phyloP scores from a whole-genome alignment of 2,888 invertebrate genomes.

The Dinocampus coccinellae region DNA sequence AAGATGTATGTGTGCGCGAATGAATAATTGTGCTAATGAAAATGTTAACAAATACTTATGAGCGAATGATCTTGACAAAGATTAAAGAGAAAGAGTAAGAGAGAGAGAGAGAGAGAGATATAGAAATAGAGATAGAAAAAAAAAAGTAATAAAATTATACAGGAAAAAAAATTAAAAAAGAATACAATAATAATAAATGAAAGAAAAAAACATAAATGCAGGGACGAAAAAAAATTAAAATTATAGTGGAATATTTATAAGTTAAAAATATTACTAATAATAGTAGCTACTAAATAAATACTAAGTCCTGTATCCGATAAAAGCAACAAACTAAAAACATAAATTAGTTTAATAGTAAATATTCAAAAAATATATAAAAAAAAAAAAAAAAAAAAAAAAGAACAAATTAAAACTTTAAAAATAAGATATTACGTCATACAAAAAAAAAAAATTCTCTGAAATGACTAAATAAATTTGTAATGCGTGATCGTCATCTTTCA shows the following conservation, averaged over 20 bases:
- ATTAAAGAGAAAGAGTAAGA: not conserved
- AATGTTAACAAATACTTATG: not conserved
- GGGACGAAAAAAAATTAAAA: not conserved
- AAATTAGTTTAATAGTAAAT: constrained; percentile 7
- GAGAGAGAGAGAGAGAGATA: not conserved
- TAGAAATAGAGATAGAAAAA: not conserved
- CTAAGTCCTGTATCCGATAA: not conserved
- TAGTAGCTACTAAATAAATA: not conserved
- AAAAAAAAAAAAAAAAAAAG: not conserved
- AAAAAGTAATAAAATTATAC: too few species aligned
- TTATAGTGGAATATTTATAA: not conserved
- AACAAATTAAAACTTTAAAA: not conserved
- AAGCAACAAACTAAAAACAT: not conserved
- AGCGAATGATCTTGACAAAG: too few species aligned
- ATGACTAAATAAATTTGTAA: not conserved
- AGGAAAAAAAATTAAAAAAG: not conserved
- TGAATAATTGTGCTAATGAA: not conserved
- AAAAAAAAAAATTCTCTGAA: not conserved
- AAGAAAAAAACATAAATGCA: not conserved
- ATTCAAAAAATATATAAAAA: not conserved
- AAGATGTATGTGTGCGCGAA: not conserved
- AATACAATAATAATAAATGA: not conserved
- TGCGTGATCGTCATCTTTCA: not conserved
- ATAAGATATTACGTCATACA: not conserved
- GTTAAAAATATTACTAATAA: not conserved